These are phyloP conservation scores for Drosophila athabasca DNA, from an alignment of 1,140 invertebrate species.

Conservation along the genomic window DNA sequence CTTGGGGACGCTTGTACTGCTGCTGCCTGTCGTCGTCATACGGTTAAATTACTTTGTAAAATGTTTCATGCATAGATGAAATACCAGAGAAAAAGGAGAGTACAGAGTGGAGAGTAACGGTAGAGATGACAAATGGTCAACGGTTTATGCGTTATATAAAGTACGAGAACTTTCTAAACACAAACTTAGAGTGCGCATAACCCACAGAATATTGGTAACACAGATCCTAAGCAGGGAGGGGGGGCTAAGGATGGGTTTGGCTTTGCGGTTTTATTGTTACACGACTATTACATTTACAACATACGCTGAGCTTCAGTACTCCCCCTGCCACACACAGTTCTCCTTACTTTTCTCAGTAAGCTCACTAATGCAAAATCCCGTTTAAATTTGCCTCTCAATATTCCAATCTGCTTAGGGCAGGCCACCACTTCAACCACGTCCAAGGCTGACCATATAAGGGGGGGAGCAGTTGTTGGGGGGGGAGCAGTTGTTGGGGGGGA, in stretches of 20 bases:
- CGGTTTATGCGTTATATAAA: too few species aligned
- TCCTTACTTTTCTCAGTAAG: too few species aligned
- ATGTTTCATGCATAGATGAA: constrained; percentile 17
- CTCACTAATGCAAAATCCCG: constrained; percentile 6
- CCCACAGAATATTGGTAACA: constrained; percentile 16
- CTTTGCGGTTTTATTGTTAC: constrained; percentile 71
- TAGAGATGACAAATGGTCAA: neutral
- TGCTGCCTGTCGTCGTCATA: constrained; percentile 49
- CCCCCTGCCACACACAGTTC: neutral
- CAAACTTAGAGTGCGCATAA: constrained; percentile 36
- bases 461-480: too few species aligned
- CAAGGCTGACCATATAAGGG: constrained; percentile 30
- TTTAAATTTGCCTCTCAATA: constrained; percentile 47
- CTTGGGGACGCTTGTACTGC: neutral
- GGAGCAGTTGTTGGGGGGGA: too few species aligned
- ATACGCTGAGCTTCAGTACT: constrained; percentile 21
- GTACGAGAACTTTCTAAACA: constrained; percentile 4
- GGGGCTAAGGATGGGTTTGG: constrained; percentile 34
- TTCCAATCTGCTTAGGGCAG: constrained; percentile 27
- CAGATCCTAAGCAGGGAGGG: constrained; percentile 8
- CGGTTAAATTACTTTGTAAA: constrained; percentile 76
- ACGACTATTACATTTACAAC: constrained; percentile 75
- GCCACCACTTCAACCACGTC: constrained; percentile 13
- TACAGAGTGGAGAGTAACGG: too few species aligned
- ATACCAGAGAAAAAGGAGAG: neutral